Conservation (phyloP, 2,888 invertebrate genomes). For the Drosophila phalerata region DNA sequence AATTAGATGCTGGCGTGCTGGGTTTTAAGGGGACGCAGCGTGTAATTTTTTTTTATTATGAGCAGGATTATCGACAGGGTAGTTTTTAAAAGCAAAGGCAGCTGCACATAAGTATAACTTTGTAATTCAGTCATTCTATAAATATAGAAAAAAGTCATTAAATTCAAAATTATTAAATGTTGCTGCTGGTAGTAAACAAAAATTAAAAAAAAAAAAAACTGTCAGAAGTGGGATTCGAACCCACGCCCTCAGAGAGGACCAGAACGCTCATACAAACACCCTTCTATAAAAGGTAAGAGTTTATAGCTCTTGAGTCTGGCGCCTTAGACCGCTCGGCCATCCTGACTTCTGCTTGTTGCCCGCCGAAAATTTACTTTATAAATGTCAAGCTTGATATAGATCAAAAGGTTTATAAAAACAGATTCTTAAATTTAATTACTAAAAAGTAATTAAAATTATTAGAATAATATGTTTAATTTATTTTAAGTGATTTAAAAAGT, state of each 20-base stretch:
- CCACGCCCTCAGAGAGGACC: constrained; percentile 77
- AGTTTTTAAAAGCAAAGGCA: constrained; percentile 11
- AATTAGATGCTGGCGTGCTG: constrained; percentile 65
- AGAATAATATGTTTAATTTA: neutral
- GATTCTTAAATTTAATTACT: neutral
- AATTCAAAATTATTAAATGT: neutral
- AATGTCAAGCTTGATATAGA: neutral
- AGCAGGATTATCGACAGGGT: constrained; percentile 21
- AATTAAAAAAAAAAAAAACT: constrained; percentile 45
- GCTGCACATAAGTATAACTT: constrained; percentile 20
- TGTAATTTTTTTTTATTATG: constrained; percentile 36
- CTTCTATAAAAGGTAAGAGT: constrained; percentile 51
- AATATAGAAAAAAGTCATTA: neutral
- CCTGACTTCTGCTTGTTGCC: constrained; percentile 64
- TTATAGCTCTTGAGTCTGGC: constrained; percentile 80
- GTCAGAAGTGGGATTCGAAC: constrained; percentile 77
- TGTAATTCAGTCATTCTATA: neutral
- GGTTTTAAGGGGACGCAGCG: constrained; percentile 20
- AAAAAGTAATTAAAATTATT: neutral
- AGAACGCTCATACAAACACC: constrained; percentile 60
- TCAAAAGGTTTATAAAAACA: neutral
- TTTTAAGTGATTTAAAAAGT: too few relatives aligned
- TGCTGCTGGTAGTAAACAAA: neutral
- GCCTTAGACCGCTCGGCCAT: constrained; percentile 85
- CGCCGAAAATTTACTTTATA: neutral